Evolutionary conservation across 2,113 vertebrate genomes (phyloP).

Genomic region (Rhinolophus sinicus): DNA sequence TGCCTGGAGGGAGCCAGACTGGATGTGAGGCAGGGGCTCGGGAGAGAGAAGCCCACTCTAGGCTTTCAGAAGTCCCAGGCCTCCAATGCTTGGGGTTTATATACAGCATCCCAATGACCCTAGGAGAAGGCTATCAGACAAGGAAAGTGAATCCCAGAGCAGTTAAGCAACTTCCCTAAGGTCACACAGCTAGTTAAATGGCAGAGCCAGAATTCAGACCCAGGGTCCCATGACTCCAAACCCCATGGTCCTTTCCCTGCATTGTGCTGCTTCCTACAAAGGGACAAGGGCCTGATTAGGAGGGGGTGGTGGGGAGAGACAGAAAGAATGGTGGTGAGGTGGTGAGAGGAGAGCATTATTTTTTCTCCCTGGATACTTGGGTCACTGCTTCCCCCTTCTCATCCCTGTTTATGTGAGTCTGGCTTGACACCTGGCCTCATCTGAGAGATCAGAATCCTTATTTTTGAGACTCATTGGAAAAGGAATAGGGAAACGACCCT

Average conservation of each 20-base stretch:
- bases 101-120: background rate
- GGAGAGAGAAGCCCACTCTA: background rate
- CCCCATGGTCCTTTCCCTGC: background rate
- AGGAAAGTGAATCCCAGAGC: background rate
- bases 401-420: background rate
- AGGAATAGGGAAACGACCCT: background rate
- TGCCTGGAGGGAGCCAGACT: background rate
- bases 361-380: background rate
- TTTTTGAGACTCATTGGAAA: background rate
- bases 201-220: background rate
- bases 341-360: background rate
- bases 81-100: background rate
- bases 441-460: background rate
- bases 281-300: background rate
- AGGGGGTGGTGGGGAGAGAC: background rate
- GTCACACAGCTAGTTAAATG: background rate
- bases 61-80: background rate
- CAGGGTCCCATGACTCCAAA: background rate
- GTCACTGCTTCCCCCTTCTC: background rate
- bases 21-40: background rate
- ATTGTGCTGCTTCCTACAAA: background rate
- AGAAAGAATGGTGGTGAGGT: background rate
- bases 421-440: background rate
- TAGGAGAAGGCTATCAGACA: background rate
- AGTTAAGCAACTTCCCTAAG: background rate